Evolutionary conservation across 1,140 invertebrate genomes (phyloP).

Genomic region (Rhagoletis zephyria): DNA sequence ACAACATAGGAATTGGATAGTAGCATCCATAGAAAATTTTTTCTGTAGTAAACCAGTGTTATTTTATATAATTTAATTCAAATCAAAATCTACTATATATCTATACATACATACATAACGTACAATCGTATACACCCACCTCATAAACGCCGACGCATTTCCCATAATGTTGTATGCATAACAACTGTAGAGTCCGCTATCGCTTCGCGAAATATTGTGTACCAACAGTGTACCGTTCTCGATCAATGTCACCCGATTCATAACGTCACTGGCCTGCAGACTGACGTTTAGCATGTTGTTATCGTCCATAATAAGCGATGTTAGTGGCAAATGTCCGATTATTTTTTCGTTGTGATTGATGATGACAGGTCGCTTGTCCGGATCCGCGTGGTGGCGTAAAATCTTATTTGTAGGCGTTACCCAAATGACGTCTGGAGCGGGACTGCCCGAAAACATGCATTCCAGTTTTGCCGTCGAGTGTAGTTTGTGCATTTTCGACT

Average conservation of each 20-base stretch:
- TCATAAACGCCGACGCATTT: conserved; percentile 81
- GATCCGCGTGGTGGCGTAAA: conserved; percentile 81
- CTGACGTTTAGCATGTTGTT: conserved; percentile 61
- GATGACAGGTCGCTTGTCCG: conserved; percentile 70
- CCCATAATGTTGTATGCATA: conserved; percentile 87
- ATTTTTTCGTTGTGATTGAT: conserved; percentile 65
- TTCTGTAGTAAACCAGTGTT: too few relatives aligned
- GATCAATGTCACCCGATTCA: conserved; percentile 74
- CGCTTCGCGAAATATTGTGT: conserved; percentile 79
- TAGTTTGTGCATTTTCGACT: conserved; percentile 78
- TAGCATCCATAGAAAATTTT: too few relatives aligned
- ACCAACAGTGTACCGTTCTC: conserved; percentile 82
- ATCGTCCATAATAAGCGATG: conserved; percentile 64
- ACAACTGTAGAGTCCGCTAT: conserved; percentile 91
- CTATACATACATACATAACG: too few relatives aligned
- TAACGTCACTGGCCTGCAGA: conserved; percentile 63
- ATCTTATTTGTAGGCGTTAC: conserved; percentile 81
- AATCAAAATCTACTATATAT: too few relatives aligned
- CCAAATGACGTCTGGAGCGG: conserved; percentile 87
- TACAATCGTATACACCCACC: conserved; percentile 58
- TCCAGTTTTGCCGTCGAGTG: conserved; percentile 81
- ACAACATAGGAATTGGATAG: too few relatives aligned
- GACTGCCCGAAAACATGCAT: conserved; percentile 85
- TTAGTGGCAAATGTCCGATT: conserved; percentile 63
- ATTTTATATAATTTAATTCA: too few relatives aligned